Evolutionary conservation across 1,140 invertebrate species (phyloP).

Genomic region (Formica selysi): DNA sequence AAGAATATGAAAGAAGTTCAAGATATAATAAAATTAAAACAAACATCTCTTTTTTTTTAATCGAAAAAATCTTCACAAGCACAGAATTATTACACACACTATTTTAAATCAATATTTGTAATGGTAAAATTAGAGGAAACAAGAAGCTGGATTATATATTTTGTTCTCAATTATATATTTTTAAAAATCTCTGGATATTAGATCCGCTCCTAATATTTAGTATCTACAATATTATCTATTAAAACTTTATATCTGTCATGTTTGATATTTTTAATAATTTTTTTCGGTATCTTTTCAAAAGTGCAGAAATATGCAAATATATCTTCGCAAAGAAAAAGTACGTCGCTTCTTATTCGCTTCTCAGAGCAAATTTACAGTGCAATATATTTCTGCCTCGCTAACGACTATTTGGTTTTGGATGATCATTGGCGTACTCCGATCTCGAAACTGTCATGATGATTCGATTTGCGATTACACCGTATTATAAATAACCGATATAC

Average conservation of each 20-base stretch:
- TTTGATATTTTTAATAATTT: not conserved
- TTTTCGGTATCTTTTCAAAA: not conserved
- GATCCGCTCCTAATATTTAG: not conserved
- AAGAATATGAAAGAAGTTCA: not conserved
- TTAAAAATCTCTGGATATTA: not conserved
- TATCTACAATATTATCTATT: not conserved
- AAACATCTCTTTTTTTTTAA: not conserved
- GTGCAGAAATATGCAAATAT: not conserved
- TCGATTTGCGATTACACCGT: not conserved
- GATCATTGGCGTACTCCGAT: slow-evolving; percentile 11
- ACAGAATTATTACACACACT: not conserved
- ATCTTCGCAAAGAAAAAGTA: not conserved
- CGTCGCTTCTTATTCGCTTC: not conserved
- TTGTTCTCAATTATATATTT: not conserved
- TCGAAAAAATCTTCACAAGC: not conserved
- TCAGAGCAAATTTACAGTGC: not conserved
- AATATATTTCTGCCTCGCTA: slow-evolving; percentile 1
- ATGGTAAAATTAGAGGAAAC: not conserved
- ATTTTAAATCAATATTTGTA: not conserved
- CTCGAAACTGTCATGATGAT: slow-evolving; percentile 18
- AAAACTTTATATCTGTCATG: not conserved
- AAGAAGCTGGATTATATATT: not conserved
- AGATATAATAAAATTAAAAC: not conserved
- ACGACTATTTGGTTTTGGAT: not conserved
- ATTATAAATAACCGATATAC: slow-evolving; percentile 19